These are phyloP conservation scores for Spinus pinus DNA, from an alignment of 2,797 vertebrate genomes.

Conservation along the genomic window DNA sequence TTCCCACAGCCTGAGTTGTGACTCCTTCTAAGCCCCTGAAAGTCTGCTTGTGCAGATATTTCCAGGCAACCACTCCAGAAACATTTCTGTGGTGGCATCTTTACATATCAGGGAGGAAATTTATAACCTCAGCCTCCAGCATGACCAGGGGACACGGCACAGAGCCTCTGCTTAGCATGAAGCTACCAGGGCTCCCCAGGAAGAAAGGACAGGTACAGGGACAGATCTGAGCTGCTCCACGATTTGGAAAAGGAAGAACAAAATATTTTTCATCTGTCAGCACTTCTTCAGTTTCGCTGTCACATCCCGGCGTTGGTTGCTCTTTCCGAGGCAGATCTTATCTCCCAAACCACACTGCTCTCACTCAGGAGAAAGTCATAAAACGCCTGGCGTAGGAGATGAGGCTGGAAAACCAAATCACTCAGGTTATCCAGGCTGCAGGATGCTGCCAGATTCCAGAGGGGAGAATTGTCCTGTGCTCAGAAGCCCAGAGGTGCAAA, in stretches of 20 bases:
- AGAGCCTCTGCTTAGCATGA: not conserved
- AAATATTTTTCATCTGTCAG: not conserved
- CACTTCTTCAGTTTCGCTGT: not conserved
- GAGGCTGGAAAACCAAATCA: not conserved
- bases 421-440: not conserved
- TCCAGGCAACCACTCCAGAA: not conserved
- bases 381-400: not conserved
- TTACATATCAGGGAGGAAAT: not conserved
- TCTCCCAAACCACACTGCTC: slow-evolving; percentile 5
- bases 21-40: not conserved
- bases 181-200: not conserved
- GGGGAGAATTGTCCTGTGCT: not conserved
- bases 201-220: not conserved
- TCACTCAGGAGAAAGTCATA: not conserved
- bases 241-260: not conserved
- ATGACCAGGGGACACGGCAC: too few species aligned
- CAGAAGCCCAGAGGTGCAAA: not conserved
- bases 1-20: not conserved
- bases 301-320: not conserved
- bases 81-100: not conserved
- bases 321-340: slow-evolving; percentile 11
- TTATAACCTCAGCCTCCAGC: not conserved
- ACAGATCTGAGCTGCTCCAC: not conserved
- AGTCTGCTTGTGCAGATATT: not conserved
- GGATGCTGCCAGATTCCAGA: not conserved